These are phyloP conservation scores for Agrypnus murinus DNA, from an alignment of 2,888 invertebrate species.

Conservation along the genomic window DNA sequence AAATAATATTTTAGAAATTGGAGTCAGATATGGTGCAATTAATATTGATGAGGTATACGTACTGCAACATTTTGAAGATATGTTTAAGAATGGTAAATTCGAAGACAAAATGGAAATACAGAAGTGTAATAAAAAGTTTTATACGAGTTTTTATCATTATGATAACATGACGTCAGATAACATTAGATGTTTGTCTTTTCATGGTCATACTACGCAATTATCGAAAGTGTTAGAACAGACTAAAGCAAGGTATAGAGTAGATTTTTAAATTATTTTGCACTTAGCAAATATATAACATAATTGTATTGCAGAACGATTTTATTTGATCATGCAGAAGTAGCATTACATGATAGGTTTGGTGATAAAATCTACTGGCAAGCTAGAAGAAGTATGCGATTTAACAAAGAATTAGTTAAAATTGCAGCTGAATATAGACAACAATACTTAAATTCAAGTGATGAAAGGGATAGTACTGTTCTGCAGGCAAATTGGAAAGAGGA, in stretches of 20 bases:
- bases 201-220: slow-evolving; percentile 83
- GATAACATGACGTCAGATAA: slow-evolving; percentile 78
- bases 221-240: slow-evolving; percentile 75
- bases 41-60: slow-evolving; percentile 85
- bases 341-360: slow-evolving; percentile 92
- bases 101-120: slow-evolving; percentile 85
- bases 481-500: slow-evolving; percentile 78
- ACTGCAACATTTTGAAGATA: slow-evolving; percentile 89
- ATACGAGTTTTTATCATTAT: slow-evolving; percentile 81
- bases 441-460: slow-evolving; percentile 78
- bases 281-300: too few relatives aligned
- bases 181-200: slow-evolving; percentile 86
- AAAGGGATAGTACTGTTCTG: slow-evolving; percentile 75
- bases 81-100: slow-evolving; percentile 88
- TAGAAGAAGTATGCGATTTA: slow-evolving; percentile 94
- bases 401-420: slow-evolving; percentile 77
- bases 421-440: slow-evolving; percentile 80
- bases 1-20: slow-evolving; percentile 68
- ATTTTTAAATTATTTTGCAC: neutral
- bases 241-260: slow-evolving; percentile 70
- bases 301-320: slow-evolving; percentile 74
- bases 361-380: slow-evolving; percentile 88
- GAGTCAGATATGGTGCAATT: slow-evolving; percentile 67
- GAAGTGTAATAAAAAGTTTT: slow-evolving; percentile 72
- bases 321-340: slow-evolving; percentile 89